A percentile compares a stretch with the other conserved stretches of the same genome.
phyloP scores from a whole-genome alignment of 2,113 vertebrate species.

The Tiliqua scincoides region DNA sequence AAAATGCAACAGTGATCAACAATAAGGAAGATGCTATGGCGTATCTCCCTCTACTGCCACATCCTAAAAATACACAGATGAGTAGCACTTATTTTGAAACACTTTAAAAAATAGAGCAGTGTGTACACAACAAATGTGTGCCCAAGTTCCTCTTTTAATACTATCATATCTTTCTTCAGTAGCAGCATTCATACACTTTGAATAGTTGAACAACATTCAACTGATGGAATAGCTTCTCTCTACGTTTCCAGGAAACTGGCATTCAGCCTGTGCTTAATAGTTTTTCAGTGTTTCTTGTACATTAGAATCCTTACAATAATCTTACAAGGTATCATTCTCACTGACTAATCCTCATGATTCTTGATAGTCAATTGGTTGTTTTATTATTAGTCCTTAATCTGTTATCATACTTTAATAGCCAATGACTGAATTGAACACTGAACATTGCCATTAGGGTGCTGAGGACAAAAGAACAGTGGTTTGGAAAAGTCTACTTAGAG shows the following conservation, averaged over 20 bases:
- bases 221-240: background rate
- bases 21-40: conserved; percentile 7
- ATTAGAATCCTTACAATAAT: too few relatives aligned
- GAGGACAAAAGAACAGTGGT: background rate
- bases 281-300: too few relatives aligned
- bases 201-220: background rate
- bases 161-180: background rate
- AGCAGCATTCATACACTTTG: background rate
- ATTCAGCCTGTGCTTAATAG: too few relatives aligned
- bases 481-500: background rate
- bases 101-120: background rate
- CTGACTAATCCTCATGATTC: too few relatives aligned
- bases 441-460: too few relatives aligned
- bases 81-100: background rate
- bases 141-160: background rate
- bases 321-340: too few relatives aligned
- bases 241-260: too few relatives aligned
- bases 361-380: too few relatives aligned
- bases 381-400: too few relatives aligned
- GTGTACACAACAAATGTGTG: background rate
- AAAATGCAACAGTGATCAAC: conserved; percentile 1
- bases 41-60: background rate
- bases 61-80: background rate
- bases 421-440: too few relatives aligned
- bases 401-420: too few relatives aligned